Percentiles rank a stretch among this genome's conserved stretches.
phyloP scores from a whole-genome alignment of 2,888 invertebrate genomes.

The Antheraea yamamai region DNA sequence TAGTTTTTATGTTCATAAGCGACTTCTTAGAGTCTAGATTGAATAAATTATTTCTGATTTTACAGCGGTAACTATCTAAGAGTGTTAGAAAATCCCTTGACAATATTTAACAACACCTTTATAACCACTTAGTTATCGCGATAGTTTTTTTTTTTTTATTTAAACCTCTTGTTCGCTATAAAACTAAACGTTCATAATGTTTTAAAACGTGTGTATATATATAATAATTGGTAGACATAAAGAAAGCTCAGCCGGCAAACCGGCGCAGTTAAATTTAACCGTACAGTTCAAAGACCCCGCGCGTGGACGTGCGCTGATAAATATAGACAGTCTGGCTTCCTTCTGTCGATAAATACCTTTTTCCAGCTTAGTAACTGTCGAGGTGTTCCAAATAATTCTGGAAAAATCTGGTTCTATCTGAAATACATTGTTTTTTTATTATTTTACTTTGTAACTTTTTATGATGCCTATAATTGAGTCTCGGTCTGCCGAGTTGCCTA shows the following conservation, averaged over 20 bases:
- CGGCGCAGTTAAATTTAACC: slow-evolving; percentile 42
- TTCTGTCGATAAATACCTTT: slow-evolving; percentile 17
- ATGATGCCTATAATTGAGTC: neutral
- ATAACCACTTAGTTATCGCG: neutral
- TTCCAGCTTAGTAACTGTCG: slow-evolving; percentile 15
- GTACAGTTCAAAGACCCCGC: slow-evolving; percentile 45
- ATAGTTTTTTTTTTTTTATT: neutral
- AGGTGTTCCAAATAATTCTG: neutral
- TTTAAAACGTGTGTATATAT: neutral
- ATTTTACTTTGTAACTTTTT: neutral
- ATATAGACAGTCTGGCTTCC: slow-evolving; percentile 26
- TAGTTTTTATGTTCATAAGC: no score
- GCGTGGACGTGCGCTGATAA: slow-evolving; percentile 29
- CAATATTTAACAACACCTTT: neutral
- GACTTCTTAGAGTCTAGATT: no score
- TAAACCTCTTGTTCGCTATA: neutral
- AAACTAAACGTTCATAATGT: neutral
- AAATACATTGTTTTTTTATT: neutral
- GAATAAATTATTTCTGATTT: no score
- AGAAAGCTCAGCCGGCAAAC: slow-evolving; percentile 15
- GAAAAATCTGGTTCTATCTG: neutral
- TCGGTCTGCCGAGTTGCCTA: neutral
- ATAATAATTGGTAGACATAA: slow-evolving; percentile 6
- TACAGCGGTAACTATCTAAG: neutral
- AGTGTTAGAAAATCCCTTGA: neutral